phyloP scores from a whole-genome alignment of 2,888 invertebrate species.

The Tinea pellionella region DNA sequence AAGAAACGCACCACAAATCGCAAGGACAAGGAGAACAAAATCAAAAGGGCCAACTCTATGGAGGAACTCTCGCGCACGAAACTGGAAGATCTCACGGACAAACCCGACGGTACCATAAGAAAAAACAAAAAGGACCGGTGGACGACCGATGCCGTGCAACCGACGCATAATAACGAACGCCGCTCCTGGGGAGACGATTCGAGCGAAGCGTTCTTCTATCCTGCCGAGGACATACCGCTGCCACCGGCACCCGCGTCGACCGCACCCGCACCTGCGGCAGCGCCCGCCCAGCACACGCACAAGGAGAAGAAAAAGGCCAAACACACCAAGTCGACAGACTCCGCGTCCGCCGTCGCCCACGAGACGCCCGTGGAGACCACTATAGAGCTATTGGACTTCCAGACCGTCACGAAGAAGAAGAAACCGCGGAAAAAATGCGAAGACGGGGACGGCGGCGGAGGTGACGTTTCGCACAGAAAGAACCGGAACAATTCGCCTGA shows the following conservation, averaged over 20 bases:
- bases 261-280: conserved; percentile 34
- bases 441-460: conserved; percentile 48
- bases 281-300: conserved; percentile 1
- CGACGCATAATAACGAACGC: conserved; percentile 50
- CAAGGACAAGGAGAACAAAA: conserved; percentile 29
- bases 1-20: conserved; percentile 65
- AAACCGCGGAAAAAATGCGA: conserved; percentile 78
- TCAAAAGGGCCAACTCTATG: conserved; percentile 81
- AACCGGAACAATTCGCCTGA: conserved; percentile 30
- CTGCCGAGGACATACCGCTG: conserved; percentile 21
- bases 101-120: conserved; percentile 21
- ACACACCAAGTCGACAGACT: conserved; percentile 22
- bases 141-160: not conserved
- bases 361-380: conserved; percentile 41
- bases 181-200: conserved; percentile 78
- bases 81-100: conserved; percentile 76
- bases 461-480: conserved; percentile 16
- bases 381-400: conserved; percentile 78
- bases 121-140: not conserved
- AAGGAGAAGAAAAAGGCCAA: conserved; percentile 16
- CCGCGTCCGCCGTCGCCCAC: conserved; percentile 20
- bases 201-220: conserved; percentile 57
- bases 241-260: conserved; percentile 21
- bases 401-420: conserved; percentile 83
- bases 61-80: conserved; percentile 84